Evolutionary conservation across 1,140 invertebrate species (phyloP).

Genomic region (Listronotus bonariensis): DNA sequence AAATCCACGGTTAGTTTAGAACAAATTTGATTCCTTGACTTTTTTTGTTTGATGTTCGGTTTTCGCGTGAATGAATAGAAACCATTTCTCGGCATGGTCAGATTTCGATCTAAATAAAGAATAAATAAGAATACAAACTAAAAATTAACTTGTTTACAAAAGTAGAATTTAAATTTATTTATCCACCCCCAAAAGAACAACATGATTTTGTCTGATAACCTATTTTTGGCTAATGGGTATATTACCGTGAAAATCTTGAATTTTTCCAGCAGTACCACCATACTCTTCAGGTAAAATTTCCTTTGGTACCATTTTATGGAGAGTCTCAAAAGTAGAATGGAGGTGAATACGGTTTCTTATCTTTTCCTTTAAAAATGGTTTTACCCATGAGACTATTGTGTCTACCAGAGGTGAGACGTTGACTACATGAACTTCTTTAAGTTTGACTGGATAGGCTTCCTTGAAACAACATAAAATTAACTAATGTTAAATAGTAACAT

Average conservation of each 20-base stretch:
- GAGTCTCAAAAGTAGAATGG: constrained; percentile 71
- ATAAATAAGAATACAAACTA: too few relatives aligned
- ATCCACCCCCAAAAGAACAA: too few relatives aligned
- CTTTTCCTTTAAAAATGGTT: constrained; percentile 85
- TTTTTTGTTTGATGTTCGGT: too few relatives aligned
- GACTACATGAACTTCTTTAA: constrained; percentile 84
- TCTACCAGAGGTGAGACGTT: constrained; percentile 81
- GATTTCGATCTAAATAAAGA: too few relatives aligned
- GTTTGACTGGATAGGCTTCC: constrained; percentile 84
- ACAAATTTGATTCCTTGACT: too few relatives aligned
- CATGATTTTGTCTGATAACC: too few relatives aligned
- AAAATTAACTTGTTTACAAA: too few relatives aligned
- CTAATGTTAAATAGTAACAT: neutral
- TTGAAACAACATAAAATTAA: constrained; percentile 44
- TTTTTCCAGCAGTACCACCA: constrained; percentile 72
- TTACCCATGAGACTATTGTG: constrained; percentile 80
- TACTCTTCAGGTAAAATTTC: constrained; percentile 80
- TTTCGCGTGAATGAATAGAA: too few relatives aligned
- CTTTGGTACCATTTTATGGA: constrained; percentile 76
- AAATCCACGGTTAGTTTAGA: too few relatives aligned
- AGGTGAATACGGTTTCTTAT: constrained; percentile 80
- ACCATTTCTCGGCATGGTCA: too few relatives aligned
- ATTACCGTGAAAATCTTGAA: constrained; percentile 72
- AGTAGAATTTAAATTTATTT: too few relatives aligned
- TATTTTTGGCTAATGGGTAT: too few relatives aligned